Evolutionary conservation across 2,113 vertebrate genomes (phyloP), one percentile per base, ranked within the genome.

Genomic region (Rhizomys pruinosus): DNA sequence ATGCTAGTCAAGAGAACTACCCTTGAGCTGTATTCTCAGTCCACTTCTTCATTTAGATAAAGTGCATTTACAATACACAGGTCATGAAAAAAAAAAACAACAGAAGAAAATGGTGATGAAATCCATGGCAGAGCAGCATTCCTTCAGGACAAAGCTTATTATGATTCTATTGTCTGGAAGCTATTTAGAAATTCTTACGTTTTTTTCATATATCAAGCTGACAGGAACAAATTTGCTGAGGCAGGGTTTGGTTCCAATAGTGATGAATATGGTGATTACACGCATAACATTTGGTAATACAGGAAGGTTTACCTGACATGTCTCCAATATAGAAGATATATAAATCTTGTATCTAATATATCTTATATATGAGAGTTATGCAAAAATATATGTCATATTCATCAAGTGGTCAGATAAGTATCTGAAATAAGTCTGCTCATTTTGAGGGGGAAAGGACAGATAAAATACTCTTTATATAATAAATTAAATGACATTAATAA

Each of bases 401-500:
- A 23, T 25, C 3, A 10, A 42, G 27, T 1, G 12, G 68, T 66
- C 57, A 78, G 29, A 11, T 66, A 10, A 47, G 72, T 34, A 34
- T 86, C 29, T 91, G 39, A 87, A 85, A 39, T 20, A n/a, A 88
- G 13, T 66, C 29, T 52, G 27, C 63, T 78, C 34, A 89, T 59
- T 64, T 92, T 17, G 69, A 47, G 63, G 23, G 34, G 59, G 71
- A 42, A 76, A 20, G 15, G 19, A 39, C 19, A 68, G 68, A 42
- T 27, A 90, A 84, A 22, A 57, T 59, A 37, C 69, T 44, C 1
- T 34, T 47, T 73, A 37, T 63, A 19, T 3, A 16, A 64, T 39
- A 59, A 74, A 37, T 52, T 91, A 66, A 90, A 57, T 66, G 44
- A 59, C n/a, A 82, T 73, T 72, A 76, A 77, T n/a, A 86, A 66